phyloP scores from a whole-genome alignment of 2,888 invertebrate species.

The Conus canariensis region DNA sequence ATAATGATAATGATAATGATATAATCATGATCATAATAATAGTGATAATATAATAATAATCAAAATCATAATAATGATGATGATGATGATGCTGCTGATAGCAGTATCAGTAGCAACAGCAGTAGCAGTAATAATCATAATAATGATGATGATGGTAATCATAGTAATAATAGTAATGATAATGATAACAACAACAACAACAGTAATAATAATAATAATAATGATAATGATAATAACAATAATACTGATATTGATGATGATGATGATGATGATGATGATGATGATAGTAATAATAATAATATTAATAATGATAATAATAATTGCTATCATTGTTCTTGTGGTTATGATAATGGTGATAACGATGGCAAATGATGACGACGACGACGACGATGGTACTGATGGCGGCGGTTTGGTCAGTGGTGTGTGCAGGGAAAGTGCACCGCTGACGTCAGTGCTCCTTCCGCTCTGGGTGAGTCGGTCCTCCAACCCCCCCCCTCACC shows the following conservation, averaged over 20 bases:
- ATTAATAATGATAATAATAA: not conserved
- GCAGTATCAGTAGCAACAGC: not conserved
- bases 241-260: not conserved
- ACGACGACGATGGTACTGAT: not conserved
- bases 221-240: not conserved
- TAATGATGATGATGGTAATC: not conserved
- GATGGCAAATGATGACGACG: not conserved
- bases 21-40: too few relatives aligned
- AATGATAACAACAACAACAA: not conserved
- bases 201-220: not conserved
- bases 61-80: too few relatives aligned
- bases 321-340: not conserved
- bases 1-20: too few relatives aligned
- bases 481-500: too few relatives aligned
- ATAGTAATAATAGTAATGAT: not conserved
- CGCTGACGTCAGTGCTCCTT: not conserved
- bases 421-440: slow-evolving; percentile 32
- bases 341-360: not conserved
- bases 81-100: not conserved
- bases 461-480: not conserved
- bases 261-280: not conserved
- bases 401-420: not conserved
- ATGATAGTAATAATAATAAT: not conserved
- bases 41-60: too few relatives aligned
- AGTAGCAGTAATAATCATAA: not conserved